Conservation (phyloP, 2,888 invertebrate species). For the Asteroscopus sphinx region DNA sequence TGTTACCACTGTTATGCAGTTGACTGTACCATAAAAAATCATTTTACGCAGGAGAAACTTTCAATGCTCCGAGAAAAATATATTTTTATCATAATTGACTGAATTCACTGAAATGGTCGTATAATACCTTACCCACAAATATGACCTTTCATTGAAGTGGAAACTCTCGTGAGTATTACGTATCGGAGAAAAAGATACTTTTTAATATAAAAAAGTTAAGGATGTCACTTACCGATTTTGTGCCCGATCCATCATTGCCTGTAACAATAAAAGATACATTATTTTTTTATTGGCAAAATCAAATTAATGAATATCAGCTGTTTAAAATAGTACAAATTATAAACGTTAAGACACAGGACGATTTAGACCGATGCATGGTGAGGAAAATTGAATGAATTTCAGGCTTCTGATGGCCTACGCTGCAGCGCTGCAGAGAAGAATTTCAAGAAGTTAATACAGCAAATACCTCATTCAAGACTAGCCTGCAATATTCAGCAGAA, state of each 20-base stretch:
- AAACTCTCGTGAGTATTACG: not conserved
- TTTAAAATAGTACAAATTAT: too few relatives aligned
- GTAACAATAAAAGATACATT: conserved; percentile 51
- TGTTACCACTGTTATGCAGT: too few relatives aligned
- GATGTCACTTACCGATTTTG: conserved; percentile 56
- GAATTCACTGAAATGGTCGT: conserved; percentile 5
- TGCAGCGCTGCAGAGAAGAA: too few relatives aligned
- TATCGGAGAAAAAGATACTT: conserved; percentile 1
- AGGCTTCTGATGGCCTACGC: too few relatives aligned
- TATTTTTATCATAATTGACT: conserved; percentile 10
- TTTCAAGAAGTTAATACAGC: too few relatives aligned
- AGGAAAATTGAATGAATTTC: too few relatives aligned
- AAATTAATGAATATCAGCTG: too few relatives aligned
- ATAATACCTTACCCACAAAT: conserved; percentile 8
- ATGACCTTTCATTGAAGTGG: conserved; percentile 1
- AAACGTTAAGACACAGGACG: too few relatives aligned
- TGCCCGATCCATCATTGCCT: conserved; percentile 52
- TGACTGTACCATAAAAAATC: not conserved
- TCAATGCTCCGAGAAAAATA: conserved; percentile 1
- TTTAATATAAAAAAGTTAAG: not conserved
- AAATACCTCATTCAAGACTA: too few relatives aligned
- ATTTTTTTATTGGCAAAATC: not conserved
- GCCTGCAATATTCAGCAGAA: too few relatives aligned
- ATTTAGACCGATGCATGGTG: too few relatives aligned
- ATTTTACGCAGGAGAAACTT: not conserved